Conservation (phyloP, 2,797 vertebrate species). For the Hozukius guyotensis region DNA sequence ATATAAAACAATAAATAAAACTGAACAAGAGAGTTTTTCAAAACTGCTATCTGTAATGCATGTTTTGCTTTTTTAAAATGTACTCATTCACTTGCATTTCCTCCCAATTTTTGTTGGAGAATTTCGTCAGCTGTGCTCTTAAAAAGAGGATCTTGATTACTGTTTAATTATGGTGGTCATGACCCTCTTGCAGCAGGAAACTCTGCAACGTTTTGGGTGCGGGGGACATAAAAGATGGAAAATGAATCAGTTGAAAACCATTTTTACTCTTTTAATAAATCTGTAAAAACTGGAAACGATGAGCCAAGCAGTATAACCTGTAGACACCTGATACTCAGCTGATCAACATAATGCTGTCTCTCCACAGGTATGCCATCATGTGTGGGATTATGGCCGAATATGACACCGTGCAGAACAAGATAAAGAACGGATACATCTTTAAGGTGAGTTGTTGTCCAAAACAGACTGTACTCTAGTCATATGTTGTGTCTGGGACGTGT, state of each 20-base stretch:
- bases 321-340: neutral
- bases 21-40: neutral
- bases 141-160: neutral
- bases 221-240: neutral
- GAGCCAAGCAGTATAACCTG: neutral
- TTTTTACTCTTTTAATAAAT: neutral
- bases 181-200: neutral
- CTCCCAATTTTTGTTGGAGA: neutral
- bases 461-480: neutral
- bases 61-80: neutral
- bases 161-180: neutral
- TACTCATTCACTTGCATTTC: neutral
- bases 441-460: conserved; percentile 86
- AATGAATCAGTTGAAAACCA: neutral
- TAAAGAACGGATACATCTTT: conserved; percentile 95
- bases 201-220: too few relatives aligned
- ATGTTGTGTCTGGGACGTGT: too few relatives aligned
- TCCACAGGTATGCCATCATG: conserved; percentile 93
- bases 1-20: neutral
- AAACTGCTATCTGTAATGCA: neutral
- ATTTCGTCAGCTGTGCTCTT: neutral
- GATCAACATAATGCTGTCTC: neutral
- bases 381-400: conserved; percentile 95
- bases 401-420: conserved; percentile 95
- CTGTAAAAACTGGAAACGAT: neutral